These are phyloP conservation scores for Melospiza melodia DNA, from an alignment of 2,113 vertebrate species.

Conservation along the genomic window DNA sequence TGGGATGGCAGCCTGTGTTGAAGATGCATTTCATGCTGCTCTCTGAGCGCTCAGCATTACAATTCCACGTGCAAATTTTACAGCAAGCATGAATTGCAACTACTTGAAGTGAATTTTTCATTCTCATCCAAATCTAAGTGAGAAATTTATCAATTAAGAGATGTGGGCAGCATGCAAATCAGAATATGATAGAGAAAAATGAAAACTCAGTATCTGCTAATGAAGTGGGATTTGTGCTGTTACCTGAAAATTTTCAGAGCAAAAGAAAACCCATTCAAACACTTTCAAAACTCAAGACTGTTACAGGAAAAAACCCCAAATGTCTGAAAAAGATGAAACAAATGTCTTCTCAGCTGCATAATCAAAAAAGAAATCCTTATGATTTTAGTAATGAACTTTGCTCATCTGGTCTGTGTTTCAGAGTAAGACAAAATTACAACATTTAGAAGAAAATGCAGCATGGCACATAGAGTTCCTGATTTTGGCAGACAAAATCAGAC, in stretches of 20 bases:
- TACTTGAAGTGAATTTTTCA: not conserved
- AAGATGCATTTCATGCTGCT: not conserved
- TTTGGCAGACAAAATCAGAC: not conserved
- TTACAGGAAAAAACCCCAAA: not conserved
- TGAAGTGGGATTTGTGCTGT: not conserved
- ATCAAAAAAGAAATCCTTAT: not conserved
- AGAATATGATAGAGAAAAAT: not conserved
- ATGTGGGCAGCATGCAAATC: not conserved
- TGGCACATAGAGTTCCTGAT: not conserved
- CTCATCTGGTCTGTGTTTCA: not conserved
- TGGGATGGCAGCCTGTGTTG: not conserved
- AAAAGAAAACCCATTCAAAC: not conserved
- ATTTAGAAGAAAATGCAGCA: not conserved
- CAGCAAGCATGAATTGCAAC: not conserved
- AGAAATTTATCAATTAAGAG: not conserved
- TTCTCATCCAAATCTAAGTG: not conserved
- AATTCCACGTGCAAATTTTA: not conserved
- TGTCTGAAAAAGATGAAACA: not conserved
- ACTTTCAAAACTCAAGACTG: not conserved
- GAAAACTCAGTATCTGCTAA: not conserved
- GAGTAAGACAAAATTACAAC: not conserved
- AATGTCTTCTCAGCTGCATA: not conserved
- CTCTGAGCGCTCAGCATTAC: not conserved
- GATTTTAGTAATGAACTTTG: not conserved
- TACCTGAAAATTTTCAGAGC: not conserved